Evolutionary conservation across 1,140 invertebrate genomes (phyloP), one percentile per base, ranked within the genome.

Genomic region (Formica selysi): DNA sequence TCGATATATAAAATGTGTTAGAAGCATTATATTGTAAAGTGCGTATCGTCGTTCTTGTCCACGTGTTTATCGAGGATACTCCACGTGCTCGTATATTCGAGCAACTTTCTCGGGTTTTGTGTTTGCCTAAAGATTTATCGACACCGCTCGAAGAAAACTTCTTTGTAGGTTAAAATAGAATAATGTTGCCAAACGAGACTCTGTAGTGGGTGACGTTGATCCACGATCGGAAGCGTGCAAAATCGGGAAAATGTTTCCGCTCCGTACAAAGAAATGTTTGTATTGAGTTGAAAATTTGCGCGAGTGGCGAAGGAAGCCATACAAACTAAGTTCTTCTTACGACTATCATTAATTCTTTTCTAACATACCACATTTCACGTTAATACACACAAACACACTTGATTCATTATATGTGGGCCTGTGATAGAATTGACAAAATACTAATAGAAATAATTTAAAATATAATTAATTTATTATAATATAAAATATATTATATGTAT

Each of bases 161-260:
- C 79, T 83, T 83, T 74, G 79, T 62, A 54, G 68, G 79, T 73
- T 70, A 74, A 83, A 73, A 68, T 83, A 83, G 68, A 83, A 83
- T 83, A 83, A 83, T 83, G 79, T 83, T 83, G 54, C 79, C 68
- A 83, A 83, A 83, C 79, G 79, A 73, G 67, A 74, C 38, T 54
- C 19, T 74, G 68, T 59, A 36, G 4, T 13, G 38, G 67, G n/a
- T 83, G 79, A 83, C 79, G 68, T 83, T 83, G 79, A 83, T 83
- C 79, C 79, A 83, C 79, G 79, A 83, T 73, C 68, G 68, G 79
- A 61, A 74, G 68, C 29, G 68, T 41, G 54, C 38, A 19, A 74
- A 83, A 41, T 74, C 79, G 79, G 44, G 79, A 74, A 54, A 83
- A 74, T 44, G 79, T 74, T 81, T 73, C 79, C 67, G 67, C 54